Evolutionary conservation across 2,113 vertebrate species (phyloP), one percentile per base, ranked within the genome.

Genomic region (Triplophysa siluroides): DNA sequence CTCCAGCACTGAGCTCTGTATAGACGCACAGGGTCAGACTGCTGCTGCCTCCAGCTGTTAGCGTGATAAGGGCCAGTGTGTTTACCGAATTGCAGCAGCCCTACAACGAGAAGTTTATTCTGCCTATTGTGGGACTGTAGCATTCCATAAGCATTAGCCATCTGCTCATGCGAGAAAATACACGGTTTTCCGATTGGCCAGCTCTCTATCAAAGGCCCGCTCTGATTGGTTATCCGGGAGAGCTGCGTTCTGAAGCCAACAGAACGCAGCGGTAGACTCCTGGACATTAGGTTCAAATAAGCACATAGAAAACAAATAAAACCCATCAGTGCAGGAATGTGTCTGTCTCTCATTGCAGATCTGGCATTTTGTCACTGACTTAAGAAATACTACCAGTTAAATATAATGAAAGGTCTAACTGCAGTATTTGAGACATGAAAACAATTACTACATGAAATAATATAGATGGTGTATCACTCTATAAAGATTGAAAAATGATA

Each of bases 31-130:
- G 80, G 83, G 84, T 82, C 78, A 81, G 82, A 71, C 78, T 78
- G 82, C 85, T 68, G 18, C 70, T 77, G 78, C 79, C 78, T 70
- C 60, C 78, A 79, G 84, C 81, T 84, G 52, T 83, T 75, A 81
- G 81, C 68, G 71, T 81, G 86, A 89, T 90, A 87, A 90, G 87
- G 83, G 76, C 81, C 60, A 73, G 64, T 81, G 84, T 83, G 85
- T 89, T 88, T 84, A 85, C 86, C 38, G 23, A 76, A 82, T 75
- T 83, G 79, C 81, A 84, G 79, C 81, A 78, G 86, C 85, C 81
- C 80, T 83, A 81, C 78, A 80, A 16, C 72, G 78, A 76, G 80
- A 62, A 80, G 79, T 83, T 88, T 82, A 86, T 83, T 87, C 83
- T 43, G 84, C 83, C 87, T 83, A 85, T 72, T 79, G 88, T 86